Percentiles rank a stretch among this genome's conserved stretches.
Conservation (phyloP, 2,888 invertebrate genomes). For the Empis stercorea region DNA sequence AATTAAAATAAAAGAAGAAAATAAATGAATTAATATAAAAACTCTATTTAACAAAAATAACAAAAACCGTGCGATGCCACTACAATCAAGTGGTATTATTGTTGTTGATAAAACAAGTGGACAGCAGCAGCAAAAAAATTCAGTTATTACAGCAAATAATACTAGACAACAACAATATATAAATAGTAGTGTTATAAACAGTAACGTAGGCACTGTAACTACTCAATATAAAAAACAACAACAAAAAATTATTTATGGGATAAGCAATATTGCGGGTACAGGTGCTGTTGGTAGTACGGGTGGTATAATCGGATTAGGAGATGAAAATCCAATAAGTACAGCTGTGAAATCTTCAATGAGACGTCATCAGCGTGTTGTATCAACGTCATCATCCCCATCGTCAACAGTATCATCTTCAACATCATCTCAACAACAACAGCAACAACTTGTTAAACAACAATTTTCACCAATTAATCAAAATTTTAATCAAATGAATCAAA, state of each 20-base stretch:
- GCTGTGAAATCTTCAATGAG: not conserved
- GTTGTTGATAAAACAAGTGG: constrained; percentile 24
- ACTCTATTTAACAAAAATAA: too few relatives aligned
- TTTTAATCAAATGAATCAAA: constrained; percentile 16
- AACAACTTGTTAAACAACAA: constrained; percentile 10
- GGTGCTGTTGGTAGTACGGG: too few relatives aligned
- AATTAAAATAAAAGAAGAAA: constrained; percentile 9
- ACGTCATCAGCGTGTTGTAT: constrained; percentile 6
- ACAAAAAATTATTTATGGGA: constrained; percentile 1
- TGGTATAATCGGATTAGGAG: not conserved
- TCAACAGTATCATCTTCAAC: constrained; percentile 17
- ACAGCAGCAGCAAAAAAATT: constrained; percentile 13
- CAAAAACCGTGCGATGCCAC: constrained; percentile 22
- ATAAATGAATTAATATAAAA: not conserved
- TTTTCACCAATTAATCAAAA: constrained; percentile 3
- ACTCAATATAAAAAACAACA: constrained; percentile 15
- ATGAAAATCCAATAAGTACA: not conserved
- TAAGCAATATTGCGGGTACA: not conserved
- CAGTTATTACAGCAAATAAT: constrained; percentile 4
- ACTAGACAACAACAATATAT: constrained; percentile 10
- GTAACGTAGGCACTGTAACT: not conserved
- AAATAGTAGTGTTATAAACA: not conserved
- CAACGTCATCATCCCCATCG: constrained; percentile 15
- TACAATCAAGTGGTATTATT: constrained; percentile 28
- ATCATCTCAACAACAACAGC: constrained; percentile 17